Percentiles rank a stretch among this genome's conserved stretches.
These are phyloP conservation scores for Oscheius sp. DNA, from an alignment of 2,888 invertebrate genomes.

Conservation along the genomic window DNA sequence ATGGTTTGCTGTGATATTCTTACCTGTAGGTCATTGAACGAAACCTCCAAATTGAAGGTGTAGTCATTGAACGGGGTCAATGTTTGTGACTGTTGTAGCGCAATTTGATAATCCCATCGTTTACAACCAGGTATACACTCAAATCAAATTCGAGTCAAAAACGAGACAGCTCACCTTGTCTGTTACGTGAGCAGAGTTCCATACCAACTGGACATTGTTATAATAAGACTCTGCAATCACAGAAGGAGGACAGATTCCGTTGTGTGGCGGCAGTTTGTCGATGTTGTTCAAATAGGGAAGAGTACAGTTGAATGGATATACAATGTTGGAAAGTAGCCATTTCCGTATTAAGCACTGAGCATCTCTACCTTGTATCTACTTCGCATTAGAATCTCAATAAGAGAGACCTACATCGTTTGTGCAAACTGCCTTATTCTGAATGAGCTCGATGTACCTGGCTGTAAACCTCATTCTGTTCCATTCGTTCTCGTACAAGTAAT, in stretches of 20 bases:
- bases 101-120: slow-evolving; percentile 68
- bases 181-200: slow-evolving; percentile 61
- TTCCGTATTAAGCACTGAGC: slow-evolving; percentile 67
- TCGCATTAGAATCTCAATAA: not conserved
- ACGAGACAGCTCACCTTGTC: slow-evolving; percentile 51
- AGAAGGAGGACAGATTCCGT: slow-evolving; percentile 55
- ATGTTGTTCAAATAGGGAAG: slow-evolving; percentile 57
- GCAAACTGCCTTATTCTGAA: slow-evolving; percentile 56
- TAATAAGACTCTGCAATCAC: slow-evolving; percentile 64
- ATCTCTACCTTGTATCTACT: slow-evolving; percentile 60
- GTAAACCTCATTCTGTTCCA: slow-evolving; percentile 66
- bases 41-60: slow-evolving; percentile 68
- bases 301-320: slow-evolving; percentile 69
- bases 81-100: slow-evolving; percentile 62
- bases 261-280: slow-evolving; percentile 48
- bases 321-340: slow-evolving; percentile 66
- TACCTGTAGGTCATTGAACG: slow-evolving; percentile 69
- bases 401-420: slow-evolving; percentile 35
- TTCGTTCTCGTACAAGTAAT: slow-evolving; percentile 68
- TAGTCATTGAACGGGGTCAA: slow-evolving; percentile 59
- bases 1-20: not conserved
- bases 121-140: slow-evolving; percentile 65
- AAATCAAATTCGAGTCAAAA: slow-evolving; percentile 21
- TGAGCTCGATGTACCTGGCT: slow-evolving; percentile 55
- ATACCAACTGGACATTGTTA: slow-evolving; percentile 67